Evolutionary conservation across 1,140 invertebrate genomes (phyloP), one percentile per base, ranked within the genome.

Genomic region (Lethrus apterus): DNA sequence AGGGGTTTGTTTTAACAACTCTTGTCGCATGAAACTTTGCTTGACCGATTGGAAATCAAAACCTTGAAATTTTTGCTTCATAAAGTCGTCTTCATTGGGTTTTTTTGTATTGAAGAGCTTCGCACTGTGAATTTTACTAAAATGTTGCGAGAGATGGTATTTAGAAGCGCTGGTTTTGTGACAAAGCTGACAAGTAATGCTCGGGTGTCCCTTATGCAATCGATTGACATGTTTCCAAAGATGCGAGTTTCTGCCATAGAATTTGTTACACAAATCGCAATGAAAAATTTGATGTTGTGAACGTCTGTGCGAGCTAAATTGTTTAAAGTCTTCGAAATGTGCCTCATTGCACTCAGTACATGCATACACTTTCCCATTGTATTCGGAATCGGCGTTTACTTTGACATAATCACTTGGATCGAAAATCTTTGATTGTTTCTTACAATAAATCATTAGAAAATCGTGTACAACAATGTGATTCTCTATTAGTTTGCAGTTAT

Each of bases 171-270:
- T 78, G 0, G 76, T 78, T 50, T 77, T 77, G 29, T 71, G 58
- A 48, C 78, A 79, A 11, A 74, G 68, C 18, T 70, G 70, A 55
- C 78, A 80, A 0, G 77, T 79, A 0, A 80, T 70, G 34, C 75
- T 74, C 10, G 70, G 69, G 51, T 80, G 76, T 14, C 72, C 73
- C 58, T 78, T 79, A 48, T 80, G 78, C 15, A 76, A 68, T 21
- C 76, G 62, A 52, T 78, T 78, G 0, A 79, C 77, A 46, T 80
- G 78, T 51, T 80, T 80, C 77, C 77, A 79, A 4, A 80, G 52
- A 51, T 79, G 77, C 2, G 77, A 77, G 1, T 75, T 78, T 4
- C 76, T 58, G 0, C 76, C 76, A 32, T 80, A 80, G 45, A 71
- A 78, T 51, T 80, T 80, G 46, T 73, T 74, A 54, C 78, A 80